These are phyloP conservation scores for Arnoldichthys spilopterus DNA, from an alignment of 2,797 vertebrate genomes.

Conservation along the genomic window DNA sequence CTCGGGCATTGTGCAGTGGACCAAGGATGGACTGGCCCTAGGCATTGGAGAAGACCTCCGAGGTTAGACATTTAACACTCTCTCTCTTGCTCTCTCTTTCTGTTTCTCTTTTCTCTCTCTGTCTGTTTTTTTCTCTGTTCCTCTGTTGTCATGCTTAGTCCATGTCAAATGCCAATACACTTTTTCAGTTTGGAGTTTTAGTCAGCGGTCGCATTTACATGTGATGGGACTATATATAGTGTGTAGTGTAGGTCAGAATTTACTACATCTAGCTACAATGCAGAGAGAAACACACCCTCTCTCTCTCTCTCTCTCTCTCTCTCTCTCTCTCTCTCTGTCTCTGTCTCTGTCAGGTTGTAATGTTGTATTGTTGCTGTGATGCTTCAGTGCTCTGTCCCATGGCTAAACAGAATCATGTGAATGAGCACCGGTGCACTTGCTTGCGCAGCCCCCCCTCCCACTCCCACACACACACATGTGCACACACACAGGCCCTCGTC, in stretches of 20 bases:
- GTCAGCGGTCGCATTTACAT: too few species aligned
- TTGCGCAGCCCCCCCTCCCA: constrained; percentile 39
- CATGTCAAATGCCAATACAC: not conserved
- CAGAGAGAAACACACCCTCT: not conserved
- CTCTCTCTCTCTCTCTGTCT: constrained; percentile 28
- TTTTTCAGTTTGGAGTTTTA: too few species aligned
- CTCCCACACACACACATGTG: constrained; percentile 45
- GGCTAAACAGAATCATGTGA: constrained; percentile 74
- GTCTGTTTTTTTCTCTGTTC: not conserved
- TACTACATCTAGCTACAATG: not conserved
- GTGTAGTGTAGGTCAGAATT: too few species aligned
- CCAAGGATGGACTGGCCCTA: constrained; percentile 94
- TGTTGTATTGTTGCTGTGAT: constrained; percentile 73
- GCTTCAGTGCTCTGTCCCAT: constrained; percentile 67
- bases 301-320: constrained; percentile 9
- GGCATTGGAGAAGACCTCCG: constrained; percentile 91
- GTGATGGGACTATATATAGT: too few species aligned
- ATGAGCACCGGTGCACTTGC: constrained; percentile 64
- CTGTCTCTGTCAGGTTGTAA: constrained; percentile 42
- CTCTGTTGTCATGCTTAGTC: not conserved
- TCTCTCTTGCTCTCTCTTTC: not conserved
- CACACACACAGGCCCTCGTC: constrained; percentile 2
- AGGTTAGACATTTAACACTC: constrained; percentile 74
- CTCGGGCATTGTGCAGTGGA: constrained; percentile 97
- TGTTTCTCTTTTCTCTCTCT: not conserved